These are phyloP conservation scores for Anagyrus pseudococci DNA, from an alignment of 2,888 invertebrate species.

Conservation along the genomic window DNA sequence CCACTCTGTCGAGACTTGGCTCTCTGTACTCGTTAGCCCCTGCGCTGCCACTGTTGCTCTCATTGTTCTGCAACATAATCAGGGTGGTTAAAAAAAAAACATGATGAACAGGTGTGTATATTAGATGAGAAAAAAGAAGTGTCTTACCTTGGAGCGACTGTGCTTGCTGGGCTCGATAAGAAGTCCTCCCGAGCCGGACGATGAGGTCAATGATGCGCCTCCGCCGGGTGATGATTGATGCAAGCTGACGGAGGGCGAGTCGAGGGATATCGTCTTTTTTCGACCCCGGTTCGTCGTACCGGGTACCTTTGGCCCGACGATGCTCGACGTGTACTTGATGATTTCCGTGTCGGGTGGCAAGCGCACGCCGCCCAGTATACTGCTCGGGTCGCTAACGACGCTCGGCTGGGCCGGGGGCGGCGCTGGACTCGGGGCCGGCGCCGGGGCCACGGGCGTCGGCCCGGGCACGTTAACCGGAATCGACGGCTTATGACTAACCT, in stretches of 20 bases:
- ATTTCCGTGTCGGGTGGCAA: constrained; percentile 89
- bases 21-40: constrained; percentile 51
- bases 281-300: constrained; percentile 85
- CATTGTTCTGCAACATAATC: constrained; percentile 15
- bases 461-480: background rate
- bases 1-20: constrained; percentile 71
- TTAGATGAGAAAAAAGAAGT: background rate
- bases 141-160: constrained; percentile 51
- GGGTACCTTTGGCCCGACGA: constrained; percentile 85
- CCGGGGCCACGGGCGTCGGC: background rate
- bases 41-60: constrained; percentile 23
- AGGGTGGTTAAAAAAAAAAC: background rate
- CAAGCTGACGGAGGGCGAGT: constrained; percentile 73
- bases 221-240: constrained; percentile 59
- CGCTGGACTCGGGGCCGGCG: constrained; percentile 1
- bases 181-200: constrained; percentile 43
- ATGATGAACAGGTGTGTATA: background rate
- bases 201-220: constrained; percentile 45
- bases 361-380: constrained; percentile 82
- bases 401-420: background rate
- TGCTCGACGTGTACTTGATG: constrained; percentile 87
- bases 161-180: constrained; percentile 62
- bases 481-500: constrained; percentile 21
- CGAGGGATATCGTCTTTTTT: constrained; percentile 87
- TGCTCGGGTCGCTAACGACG: constrained; percentile 75